Evolutionary conservation across 2,888 invertebrate genomes (phyloP), one percentile per base, ranked within the genome.

Genomic region (Tuta absoluta): DNA sequence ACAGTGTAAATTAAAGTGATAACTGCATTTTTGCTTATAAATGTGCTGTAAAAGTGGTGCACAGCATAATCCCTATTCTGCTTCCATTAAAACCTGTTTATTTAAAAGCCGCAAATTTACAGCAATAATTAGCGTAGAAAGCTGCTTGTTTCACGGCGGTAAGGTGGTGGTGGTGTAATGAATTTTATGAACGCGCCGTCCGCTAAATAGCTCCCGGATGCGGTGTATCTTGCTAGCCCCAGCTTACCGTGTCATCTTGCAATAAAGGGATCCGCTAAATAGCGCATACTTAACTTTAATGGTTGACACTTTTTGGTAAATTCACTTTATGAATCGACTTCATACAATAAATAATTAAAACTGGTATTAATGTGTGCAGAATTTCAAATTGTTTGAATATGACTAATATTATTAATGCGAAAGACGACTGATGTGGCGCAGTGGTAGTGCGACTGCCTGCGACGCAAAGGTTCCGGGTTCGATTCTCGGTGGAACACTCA

Each of bases 191-290:
- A 14, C 41, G 41, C n/a, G 41, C 14, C 41, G 14, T n/a, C 41
- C 28, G 4, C n/a, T 41, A 41, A 41, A 41, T 41, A 41, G 41
- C 41, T 41, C 14, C 41, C 41, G 41, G 41, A 41, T 41, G 41
- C 41, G 41, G 41, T 41, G 14, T 41, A 41, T 41, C 41, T 41
- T 41, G n/a, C 41, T 41, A 14, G 14, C 41, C 41, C 14, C 41
- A 8, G 41, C 41, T 41, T 41, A 41, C 41, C 41, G 41, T 41
- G 41, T 41, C 41, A 41, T 41, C 41, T 41, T 41, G 41, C 41
- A 41, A 41, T 41, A 41, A 41, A 41, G 41, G 41, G 41, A 2
- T 33, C 33, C 10, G 41, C n/a, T 41, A 41, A 41, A 41, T 41
- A 41, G n/a, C n/a, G 14, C 5, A 14, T 41, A 41, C 12, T 41